These are phyloP conservation scores for Drosophila subpulchrella DNA, from an alignment of 1,140 invertebrate species.

Conservation along the genomic window DNA sequence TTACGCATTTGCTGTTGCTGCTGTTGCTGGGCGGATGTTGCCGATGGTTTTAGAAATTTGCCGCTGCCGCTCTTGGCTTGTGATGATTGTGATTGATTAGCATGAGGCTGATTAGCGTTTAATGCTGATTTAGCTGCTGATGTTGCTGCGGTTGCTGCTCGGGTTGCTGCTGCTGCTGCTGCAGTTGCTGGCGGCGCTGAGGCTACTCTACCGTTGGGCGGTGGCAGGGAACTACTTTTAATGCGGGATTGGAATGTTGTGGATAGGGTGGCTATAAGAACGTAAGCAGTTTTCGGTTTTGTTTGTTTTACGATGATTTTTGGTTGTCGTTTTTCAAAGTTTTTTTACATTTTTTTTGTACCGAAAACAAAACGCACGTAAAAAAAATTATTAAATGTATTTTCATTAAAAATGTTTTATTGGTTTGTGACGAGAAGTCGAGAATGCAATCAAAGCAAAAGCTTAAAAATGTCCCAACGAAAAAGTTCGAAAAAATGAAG, in stretches of 20 bases:
- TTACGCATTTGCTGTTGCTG: slow-evolving; percentile 75
- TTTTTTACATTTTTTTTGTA: slow-evolving; percentile 44
- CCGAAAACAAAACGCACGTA: slow-evolving; percentile 73
- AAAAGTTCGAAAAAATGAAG: slow-evolving; percentile 24
- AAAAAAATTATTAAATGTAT: slow-evolving; percentile 67
- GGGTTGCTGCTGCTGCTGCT: slow-evolving; percentile 46
- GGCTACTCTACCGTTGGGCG: slow-evolving; percentile 82
- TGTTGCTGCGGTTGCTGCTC: slow-evolving; percentile 42
- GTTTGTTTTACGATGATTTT: slow-evolving; percentile 50
- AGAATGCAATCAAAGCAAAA: slow-evolving; percentile 57
- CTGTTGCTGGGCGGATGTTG: slow-evolving; percentile 27
- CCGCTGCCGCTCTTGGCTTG: slow-evolving; percentile 53
- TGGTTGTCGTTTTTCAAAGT: slow-evolving; percentile 28
- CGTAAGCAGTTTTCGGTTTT: slow-evolving; percentile 74
- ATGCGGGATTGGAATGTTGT: slow-evolving; percentile 85
- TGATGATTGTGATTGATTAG: slow-evolving; percentile 76
- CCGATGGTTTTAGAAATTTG: slow-evolving; percentile 42
- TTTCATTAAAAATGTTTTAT: slow-evolving; percentile 41
- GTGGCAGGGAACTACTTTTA: slow-evolving; percentile 85
- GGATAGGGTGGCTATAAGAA: slow-evolving; percentile 85
- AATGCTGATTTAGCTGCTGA: slow-evolving; percentile 63
- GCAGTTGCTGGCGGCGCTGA: slow-evolving; percentile 68
- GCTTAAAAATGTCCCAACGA: slow-evolving; percentile 23
- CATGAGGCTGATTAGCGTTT: slow-evolving; percentile 72
- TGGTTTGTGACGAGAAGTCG: slow-evolving; percentile 22